phyloP scores from a whole-genome alignment of 2,797 vertebrate genomes.

The Molothrus aeneus region DNA sequence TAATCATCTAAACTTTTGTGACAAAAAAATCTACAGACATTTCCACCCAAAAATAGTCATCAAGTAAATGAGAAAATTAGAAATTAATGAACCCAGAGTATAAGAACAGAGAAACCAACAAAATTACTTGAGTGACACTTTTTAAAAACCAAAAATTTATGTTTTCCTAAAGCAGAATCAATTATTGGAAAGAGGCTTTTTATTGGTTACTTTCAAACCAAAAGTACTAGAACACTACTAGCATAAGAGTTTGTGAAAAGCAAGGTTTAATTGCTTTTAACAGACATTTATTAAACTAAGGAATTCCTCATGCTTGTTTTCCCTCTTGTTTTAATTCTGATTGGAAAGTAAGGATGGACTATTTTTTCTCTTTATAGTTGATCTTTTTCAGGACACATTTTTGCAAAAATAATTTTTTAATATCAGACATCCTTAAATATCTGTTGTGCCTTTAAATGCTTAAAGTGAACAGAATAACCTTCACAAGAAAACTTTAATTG shows the following conservation, averaged over 20 bases:
- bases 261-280: background rate
- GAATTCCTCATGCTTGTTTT: background rate
- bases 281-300: background rate
- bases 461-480: background rate
- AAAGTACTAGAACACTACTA: background rate
- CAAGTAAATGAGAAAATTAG: background rate
- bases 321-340: background rate
- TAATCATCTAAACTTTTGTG: background rate
- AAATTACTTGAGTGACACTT: background rate
- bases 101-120: background rate
- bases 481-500: background rate
- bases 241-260: background rate
- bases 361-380: background rate
- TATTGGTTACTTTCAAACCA: background rate
- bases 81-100: background rate
- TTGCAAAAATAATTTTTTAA: background rate
- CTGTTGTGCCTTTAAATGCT: background rate
- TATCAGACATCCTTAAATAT: background rate
- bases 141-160: background rate
- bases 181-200: background rate
- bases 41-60: background rate
- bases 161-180: background rate
- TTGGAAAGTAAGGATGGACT: background rate
- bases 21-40: background rate
- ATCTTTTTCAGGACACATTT: background rate